Evolutionary conservation across 2,113 vertebrate species (phyloP).

Genomic region (Sinocyclocheilus anophthalmus): DNA sequence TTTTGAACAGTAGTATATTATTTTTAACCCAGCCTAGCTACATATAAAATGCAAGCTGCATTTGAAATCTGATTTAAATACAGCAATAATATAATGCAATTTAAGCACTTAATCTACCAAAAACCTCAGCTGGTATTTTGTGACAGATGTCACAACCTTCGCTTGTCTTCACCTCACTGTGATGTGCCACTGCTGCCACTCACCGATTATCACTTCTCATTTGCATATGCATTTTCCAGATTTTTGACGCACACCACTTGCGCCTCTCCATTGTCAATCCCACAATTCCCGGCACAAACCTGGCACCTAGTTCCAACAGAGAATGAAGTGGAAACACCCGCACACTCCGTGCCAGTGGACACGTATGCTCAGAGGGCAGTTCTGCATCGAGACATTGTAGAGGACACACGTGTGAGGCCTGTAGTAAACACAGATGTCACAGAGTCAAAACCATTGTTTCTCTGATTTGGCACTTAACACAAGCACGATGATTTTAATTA

Average conservation of each 20-base stretch:
- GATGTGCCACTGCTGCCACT: background rate
- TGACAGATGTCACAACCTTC: slow-evolving; percentile 6
- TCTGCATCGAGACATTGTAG: background rate
- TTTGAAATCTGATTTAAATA: background rate
- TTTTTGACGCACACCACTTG: background rate
- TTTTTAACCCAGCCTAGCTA: background rate
- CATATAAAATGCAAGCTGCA: background rate
- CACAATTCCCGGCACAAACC: background rate
- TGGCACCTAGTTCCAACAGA: background rate
- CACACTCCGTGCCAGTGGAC: background rate
- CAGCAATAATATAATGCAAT: background rate
- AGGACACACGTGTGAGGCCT: background rate
- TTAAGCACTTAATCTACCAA: background rate
- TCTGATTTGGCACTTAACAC: background rate
- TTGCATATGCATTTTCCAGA: background rate
- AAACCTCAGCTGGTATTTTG: background rate
- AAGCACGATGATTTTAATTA: slow-evolving; percentile 46
- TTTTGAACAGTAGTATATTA: background rate
- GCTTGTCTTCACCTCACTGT: background rate
- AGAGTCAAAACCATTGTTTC: slow-evolving; percentile 9
- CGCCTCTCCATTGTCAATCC: background rate
- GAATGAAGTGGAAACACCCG: slow-evolving; percentile 6
- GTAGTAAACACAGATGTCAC: slow-evolving; percentile 44
- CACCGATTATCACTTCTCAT: background rate
- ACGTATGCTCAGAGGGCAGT: background rate